Evolutionary conservation across 2,797 vertebrate genomes (phyloP).

Genomic region (Neopelma chrysocephalum): DNA sequence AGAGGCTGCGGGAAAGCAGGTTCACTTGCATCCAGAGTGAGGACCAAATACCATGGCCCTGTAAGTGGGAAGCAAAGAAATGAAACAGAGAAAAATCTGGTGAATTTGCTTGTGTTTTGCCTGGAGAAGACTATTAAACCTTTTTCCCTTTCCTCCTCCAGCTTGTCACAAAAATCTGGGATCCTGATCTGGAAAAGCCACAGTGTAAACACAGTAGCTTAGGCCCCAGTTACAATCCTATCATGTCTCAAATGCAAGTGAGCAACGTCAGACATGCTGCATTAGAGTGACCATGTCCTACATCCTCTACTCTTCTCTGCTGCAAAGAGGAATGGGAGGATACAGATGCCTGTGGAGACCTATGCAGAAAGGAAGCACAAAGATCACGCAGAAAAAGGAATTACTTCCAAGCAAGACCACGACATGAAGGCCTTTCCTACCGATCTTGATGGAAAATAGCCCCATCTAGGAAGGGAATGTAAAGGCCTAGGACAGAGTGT

Average conservation of each 20-base stretch:
- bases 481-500: neutral
- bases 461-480: neutral
- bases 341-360: neutral
- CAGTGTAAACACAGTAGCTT: neutral
- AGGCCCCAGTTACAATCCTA: neutral
- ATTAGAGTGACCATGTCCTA: rapidly evolving
- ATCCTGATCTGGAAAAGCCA: neutral
- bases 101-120: neutral
- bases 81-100: neutral
- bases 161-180: neutral
- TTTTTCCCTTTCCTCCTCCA: neutral
- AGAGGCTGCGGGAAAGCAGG: neutral
- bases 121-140: neutral
- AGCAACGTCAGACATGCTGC: rapidly evolving
- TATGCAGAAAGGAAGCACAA: neutral
- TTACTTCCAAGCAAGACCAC: neutral
- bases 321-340: neutral
- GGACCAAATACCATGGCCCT: neutral
- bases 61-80: neutral
- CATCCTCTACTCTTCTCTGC: neutral
- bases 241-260: rapidly evolving
- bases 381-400: neutral
- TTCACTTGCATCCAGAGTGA: rapidly evolving
- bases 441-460: neutral
- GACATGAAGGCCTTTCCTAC: neutral